A percentile compares a stretch with the other conserved stretches of the same genome.
These are phyloP conservation scores for Xiphias gladius DNA, from an alignment of 2,113 vertebrate genomes.

Conservation along the genomic window DNA sequence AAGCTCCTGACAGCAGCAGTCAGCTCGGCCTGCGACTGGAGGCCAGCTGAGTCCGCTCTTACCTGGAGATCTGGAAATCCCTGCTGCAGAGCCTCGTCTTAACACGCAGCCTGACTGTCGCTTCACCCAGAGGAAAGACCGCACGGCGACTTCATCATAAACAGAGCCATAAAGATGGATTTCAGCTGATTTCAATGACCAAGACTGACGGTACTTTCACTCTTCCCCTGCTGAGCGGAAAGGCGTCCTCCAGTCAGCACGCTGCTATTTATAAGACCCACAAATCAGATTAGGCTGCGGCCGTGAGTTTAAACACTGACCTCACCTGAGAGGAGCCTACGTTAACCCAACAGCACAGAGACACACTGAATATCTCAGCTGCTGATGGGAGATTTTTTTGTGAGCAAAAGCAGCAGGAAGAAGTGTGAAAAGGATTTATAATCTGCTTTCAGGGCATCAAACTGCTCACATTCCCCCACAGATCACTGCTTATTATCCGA, in stretches of 20 bases:
- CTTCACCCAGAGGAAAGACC: not conserved
- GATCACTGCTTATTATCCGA: not conserved
- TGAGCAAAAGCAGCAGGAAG: too few species aligned
- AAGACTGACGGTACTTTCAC: not conserved
- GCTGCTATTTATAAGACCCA: constrained; percentile 63
- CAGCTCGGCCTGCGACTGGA: not conserved
- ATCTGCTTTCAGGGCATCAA: too few species aligned
- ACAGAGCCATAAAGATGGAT: not conserved
- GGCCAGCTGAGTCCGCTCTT: not conserved
- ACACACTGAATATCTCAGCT: not conserved
- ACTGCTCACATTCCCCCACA: not conserved
- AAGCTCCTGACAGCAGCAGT: not conserved
- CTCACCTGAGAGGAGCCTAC: not conserved
- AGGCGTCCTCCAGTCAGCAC: not conserved
- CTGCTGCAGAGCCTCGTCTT: not conserved
- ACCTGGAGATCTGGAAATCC: constrained; percentile 25
- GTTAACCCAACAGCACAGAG: not conserved
- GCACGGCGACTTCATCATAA: not conserved
- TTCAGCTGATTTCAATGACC: not conserved
- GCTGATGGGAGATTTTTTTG: not conserved
- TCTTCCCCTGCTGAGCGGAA: constrained; percentile 5
- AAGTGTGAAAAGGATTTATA: too few species aligned
- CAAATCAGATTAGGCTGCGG: constrained; percentile 67
- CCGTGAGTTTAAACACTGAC: not conserved
- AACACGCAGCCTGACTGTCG: not conserved